Evolutionary conservation across 2,888 invertebrate species (phyloP).

Genomic region (Eristalis tenax): DNA sequence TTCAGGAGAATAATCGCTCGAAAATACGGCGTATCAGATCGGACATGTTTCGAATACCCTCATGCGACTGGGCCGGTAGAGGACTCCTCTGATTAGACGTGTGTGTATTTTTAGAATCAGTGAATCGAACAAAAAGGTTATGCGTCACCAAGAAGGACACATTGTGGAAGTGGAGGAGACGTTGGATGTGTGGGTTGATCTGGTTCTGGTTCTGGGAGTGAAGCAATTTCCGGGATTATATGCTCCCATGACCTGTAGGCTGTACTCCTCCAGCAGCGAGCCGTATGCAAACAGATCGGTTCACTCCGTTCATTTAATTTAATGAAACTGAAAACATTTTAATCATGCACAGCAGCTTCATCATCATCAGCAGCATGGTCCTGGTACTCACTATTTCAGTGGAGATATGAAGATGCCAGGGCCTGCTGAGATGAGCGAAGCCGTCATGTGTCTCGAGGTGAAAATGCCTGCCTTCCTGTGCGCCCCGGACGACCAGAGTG

Average conservation of each 20-base stretch:
- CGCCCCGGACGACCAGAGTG: constrained; percentile 40
- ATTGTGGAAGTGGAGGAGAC: neutral
- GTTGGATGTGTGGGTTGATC: constrained; percentile 3
- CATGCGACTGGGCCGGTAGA: neutral
- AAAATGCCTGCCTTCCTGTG: constrained; percentile 46
- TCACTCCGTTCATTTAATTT: constrained; percentile 73
- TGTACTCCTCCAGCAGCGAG: constrained; percentile 3
- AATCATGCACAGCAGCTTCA: constrained; percentile 73
- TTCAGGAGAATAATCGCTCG: constrained; percentile 71
- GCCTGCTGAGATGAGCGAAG: constrained; percentile 57
- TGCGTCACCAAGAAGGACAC: constrained; percentile 9
- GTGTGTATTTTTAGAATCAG: constrained; percentile 39
- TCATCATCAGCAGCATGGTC: constrained; percentile 61
- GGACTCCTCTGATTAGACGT: constrained; percentile 29
- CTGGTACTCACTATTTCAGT: constrained; percentile 6
- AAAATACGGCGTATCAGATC: constrained; percentile 64
- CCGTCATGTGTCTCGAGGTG: constrained; percentile 70
- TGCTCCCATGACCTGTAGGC: constrained; percentile 7
- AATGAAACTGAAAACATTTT: constrained; percentile 75
- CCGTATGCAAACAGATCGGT: constrained; percentile 48
- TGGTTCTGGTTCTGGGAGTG: constrained; percentile 36
- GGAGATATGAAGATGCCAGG: constrained; percentile 63
- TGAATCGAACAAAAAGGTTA: constrained; percentile 19
- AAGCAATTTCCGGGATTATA: constrained; percentile 43
- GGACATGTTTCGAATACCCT: constrained; percentile 61